Conservation (phyloP, 2,797 vertebrate genomes). For the Loriculus beryllinus region DNA sequence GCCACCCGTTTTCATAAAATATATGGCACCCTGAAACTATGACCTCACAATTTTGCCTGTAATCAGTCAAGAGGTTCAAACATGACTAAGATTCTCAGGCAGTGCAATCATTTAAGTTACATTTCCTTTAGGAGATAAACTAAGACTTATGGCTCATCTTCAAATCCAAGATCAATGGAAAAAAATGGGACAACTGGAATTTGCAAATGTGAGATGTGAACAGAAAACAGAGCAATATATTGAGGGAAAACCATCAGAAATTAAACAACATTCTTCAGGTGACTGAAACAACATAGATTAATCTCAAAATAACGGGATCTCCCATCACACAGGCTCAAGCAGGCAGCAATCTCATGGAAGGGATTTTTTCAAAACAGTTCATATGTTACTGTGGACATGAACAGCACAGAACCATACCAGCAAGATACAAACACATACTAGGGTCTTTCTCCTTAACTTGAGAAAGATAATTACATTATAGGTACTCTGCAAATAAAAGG, state of each 20-base stretch:
- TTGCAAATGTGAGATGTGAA: neutral
- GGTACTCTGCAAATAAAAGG: neutral
- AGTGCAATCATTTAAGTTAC: neutral
- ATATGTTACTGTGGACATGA: rapidly evolving
- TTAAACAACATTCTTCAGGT: neutral
- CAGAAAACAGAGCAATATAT: neutral
- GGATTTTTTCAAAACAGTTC: neutral
- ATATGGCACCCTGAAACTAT: neutral
- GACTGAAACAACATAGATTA: neutral
- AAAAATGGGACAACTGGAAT: neutral
- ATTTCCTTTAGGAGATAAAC: neutral
- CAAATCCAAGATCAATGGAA: neutral
- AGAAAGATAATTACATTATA: neutral
- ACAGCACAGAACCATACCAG: neutral
- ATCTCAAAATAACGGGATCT: neutral
- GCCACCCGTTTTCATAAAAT: neutral
- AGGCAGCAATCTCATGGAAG: neutral
- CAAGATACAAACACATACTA: neutral
- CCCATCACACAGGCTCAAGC: neutral
- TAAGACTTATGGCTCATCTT: neutral
- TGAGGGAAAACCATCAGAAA: neutral
- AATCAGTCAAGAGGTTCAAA: neutral
- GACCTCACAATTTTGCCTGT: neutral
- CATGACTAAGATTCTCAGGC: neutral
- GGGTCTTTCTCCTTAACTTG: neutral